A percentile compares a stretch with the other conserved stretches of the same genome.
Conservation (phyloP, 2,797 vertebrate species). For the Fratercula arctica region DNA sequence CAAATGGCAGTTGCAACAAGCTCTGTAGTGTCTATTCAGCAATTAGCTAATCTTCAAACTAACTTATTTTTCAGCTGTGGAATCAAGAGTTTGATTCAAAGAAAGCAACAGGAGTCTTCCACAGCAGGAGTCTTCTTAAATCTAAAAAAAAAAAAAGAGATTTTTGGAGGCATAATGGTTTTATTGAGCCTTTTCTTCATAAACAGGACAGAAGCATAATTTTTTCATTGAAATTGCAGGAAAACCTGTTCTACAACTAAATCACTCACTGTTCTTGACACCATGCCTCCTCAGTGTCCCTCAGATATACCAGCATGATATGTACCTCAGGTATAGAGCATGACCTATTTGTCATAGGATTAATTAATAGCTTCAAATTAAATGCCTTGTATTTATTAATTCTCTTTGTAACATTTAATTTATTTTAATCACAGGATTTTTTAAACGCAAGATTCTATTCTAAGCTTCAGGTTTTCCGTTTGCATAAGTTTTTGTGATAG, state of each 20-base stretch:
- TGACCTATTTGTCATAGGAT: not conserved
- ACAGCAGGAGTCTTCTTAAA: not conserved
- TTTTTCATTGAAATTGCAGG: not conserved
- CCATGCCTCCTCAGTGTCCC: accelerated
- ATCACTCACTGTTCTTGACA: not conserved
- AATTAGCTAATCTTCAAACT: not conserved
- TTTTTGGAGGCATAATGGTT: accelerated
- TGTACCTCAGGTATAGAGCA: not conserved
- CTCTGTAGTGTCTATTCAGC: not conserved
- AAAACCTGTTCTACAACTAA: not conserved
- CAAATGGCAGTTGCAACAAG: not conserved
- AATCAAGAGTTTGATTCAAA: not conserved
- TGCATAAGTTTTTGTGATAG: not conserved
- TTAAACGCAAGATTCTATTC: not conserved
- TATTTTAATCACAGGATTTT: not conserved
- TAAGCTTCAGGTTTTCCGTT: not conserved
- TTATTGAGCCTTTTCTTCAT: not conserved
- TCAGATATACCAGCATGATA: not conserved
- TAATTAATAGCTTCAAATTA: not conserved
- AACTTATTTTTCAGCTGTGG: not conserved
- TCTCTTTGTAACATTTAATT: not conserved
- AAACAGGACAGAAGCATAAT: not conserved
- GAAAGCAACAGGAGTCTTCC: not conserved
- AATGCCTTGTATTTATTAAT: not conserved
- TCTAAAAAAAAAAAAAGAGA: not conserved